Conservation (phyloP, 2,888 invertebrate species). For the Drosophila kanekoi region DNA sequence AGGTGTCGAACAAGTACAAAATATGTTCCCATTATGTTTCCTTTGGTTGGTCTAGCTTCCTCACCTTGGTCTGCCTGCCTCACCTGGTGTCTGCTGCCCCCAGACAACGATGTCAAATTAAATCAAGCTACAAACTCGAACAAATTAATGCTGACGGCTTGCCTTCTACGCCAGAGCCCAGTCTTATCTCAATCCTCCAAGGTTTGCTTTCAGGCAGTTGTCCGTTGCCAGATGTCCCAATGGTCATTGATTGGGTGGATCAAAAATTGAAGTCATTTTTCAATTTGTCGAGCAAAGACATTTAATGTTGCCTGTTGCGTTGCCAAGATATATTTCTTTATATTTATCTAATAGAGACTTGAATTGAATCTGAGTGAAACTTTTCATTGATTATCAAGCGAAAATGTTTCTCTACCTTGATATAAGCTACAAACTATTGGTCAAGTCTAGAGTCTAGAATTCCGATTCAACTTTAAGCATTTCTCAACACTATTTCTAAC, state of each 20-base stretch:
- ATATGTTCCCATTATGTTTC: neutral
- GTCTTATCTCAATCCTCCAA: conserved; percentile 3
- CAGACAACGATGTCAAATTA: conserved; percentile 41
- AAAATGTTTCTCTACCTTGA: too few relatives aligned
- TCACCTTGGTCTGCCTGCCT: neutral
- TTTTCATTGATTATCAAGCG: neutral
- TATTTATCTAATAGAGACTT: neutral
- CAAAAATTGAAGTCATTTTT: neutral
- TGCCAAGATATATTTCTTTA: too few relatives aligned
- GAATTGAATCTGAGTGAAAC: neutral
- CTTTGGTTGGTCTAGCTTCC: neutral
- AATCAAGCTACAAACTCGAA: conserved; percentile 51
- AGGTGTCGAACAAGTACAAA: neutral
- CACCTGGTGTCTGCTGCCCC: conserved; percentile 32
- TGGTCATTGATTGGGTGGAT: conserved; percentile 14
- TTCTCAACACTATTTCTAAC: neutral
- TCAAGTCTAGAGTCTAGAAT: neutral
- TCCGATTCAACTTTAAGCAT: neutral
- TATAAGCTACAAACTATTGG: too few relatives aligned
- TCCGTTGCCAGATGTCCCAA: conserved; percentile 4
- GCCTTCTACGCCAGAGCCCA: neutral
- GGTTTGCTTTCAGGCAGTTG: conserved; percentile 5
- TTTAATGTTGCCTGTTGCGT: neutral
- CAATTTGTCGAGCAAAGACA: neutral
- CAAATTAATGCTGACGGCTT: conserved; percentile 9